phyloP scores from a whole-genome alignment of 2,797 vertebrate genomes.

The Philypnodon macrostomus region DNA sequence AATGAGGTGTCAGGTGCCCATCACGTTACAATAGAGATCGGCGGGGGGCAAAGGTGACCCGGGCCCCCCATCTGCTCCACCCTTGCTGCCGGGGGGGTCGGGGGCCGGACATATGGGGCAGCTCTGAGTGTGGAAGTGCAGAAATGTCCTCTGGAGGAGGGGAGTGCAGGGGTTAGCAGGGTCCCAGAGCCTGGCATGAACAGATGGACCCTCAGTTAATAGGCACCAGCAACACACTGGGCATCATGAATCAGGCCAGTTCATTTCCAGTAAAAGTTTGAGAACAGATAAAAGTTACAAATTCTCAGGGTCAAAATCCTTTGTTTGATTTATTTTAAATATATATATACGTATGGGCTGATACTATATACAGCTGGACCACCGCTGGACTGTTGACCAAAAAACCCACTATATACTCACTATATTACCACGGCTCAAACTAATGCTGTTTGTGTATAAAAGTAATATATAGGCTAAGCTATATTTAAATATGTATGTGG shows the following conservation, averaged over 20 bases:
- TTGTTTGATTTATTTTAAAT: no score
- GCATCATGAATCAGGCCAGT: neutral
- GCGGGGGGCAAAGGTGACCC: slow-evolving; percentile 74
- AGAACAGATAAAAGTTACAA: neutral
- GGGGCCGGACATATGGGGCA: neutral
- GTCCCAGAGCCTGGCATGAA: neutral
- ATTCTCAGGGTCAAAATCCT: no score
- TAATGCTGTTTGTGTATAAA: no score
- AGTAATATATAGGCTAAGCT: no score
- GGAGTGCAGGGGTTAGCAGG: neutral
- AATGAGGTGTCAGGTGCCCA: slow-evolving; percentile 68
- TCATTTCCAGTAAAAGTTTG: neutral
- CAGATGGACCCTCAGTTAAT: slow-evolving; percentile 1
- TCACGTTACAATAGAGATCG: slow-evolving; percentile 61
- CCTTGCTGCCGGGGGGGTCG: slow-evolving; percentile 18
- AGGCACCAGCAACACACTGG: neutral
- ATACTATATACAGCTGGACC: no score
- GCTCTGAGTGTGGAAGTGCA: neutral
- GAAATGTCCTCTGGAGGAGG: neutral
- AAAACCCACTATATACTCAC: no score
- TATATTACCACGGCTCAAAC: no score
- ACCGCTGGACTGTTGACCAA: no score
- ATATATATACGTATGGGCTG: no score
- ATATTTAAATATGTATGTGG: no score
- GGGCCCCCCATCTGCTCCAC: slow-evolving; percentile 78